A percentile compares a stretch with the other conserved stretches of the same genome.
Evolutionary conservation across 2,888 invertebrate species (phyloP).

Genomic region (Tromatobia lineatoria): DNA sequence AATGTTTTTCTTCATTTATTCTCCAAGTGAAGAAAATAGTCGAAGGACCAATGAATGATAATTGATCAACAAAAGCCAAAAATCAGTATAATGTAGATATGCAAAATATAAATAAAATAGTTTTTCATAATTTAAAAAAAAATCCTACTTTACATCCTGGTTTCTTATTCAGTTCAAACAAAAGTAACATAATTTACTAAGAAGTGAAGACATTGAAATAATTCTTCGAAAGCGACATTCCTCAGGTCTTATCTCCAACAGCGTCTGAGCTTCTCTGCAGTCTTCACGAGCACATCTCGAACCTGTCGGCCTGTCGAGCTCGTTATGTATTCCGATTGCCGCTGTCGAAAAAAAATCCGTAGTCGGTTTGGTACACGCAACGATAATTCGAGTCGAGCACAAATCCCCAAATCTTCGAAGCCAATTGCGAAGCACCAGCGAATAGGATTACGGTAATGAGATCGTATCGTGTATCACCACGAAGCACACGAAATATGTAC

Average conservation of each 20-base stretch:
- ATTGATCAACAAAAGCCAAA: too few species aligned
- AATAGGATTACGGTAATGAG: constrained; percentile 78
- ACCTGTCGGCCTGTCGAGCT: constrained; percentile 47
- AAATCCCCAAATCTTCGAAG: constrained; percentile 58
- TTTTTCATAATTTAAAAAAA: neutral
- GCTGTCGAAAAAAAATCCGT: constrained; percentile 70
- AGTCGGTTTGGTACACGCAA: constrained; percentile 39
- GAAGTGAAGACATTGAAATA: neutral
- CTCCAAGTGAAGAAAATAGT: too few species aligned
- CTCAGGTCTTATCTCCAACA: constrained; percentile 10
- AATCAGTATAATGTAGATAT: neutral
- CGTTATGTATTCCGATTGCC: constrained; percentile 72
- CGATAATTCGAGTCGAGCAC: constrained; percentile 28
- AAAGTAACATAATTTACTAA: neutral
- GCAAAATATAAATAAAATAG: neutral
- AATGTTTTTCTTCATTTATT: too few species aligned
- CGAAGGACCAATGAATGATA: too few species aligned
- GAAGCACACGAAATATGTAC: too few species aligned
- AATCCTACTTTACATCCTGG: too few species aligned
- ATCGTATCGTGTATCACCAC: constrained; percentile 71
- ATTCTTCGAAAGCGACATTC: neutral
- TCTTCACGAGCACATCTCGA: neutral
- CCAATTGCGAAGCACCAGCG: constrained; percentile 58
- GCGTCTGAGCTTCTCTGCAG: neutral
- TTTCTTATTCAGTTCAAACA: neutral